These are phyloP conservation scores for Muntiacus muntjak DNA, from an alignment of 2,113 vertebrate genomes.

Conservation along the genomic window DNA sequence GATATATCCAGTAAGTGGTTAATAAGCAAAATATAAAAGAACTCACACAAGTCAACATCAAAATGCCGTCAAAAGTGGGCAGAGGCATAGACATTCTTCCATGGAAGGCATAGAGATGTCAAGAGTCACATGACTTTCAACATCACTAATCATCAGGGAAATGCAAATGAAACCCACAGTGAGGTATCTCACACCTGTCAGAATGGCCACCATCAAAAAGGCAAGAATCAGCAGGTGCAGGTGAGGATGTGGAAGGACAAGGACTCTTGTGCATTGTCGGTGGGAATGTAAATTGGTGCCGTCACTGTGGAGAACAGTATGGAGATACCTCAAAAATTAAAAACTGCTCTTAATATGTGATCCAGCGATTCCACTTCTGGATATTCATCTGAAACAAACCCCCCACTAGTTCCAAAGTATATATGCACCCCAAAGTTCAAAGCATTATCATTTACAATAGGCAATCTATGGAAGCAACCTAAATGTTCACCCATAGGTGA, in stretches of 20 bases:
- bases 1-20: not conserved
- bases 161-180: rapidly evolving
- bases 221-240: not conserved
- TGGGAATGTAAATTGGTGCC: not conserved
- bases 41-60: not conserved
- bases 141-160: not conserved
- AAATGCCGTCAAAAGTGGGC: rapidly evolving
- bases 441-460: not conserved
- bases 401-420: not conserved
- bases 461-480: not conserved
- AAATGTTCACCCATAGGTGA: not conserved
- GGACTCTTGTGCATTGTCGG: rapidly evolving
- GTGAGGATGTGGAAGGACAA: not conserved
- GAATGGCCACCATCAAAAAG: not conserved
- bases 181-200: not conserved
- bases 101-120: not conserved
- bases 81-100: not conserved
- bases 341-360: not conserved
- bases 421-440: not conserved
- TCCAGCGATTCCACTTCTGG: not conserved
- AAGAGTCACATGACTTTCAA: not conserved
- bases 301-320: not conserved
- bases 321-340: not conserved
- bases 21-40: not conserved
- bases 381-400: not conserved